Evolutionary conservation across 2,888 invertebrate genomes (phyloP), one percentile per base, ranked within the genome.

Genomic region (Hirtodrosophila cameraria): DNA sequence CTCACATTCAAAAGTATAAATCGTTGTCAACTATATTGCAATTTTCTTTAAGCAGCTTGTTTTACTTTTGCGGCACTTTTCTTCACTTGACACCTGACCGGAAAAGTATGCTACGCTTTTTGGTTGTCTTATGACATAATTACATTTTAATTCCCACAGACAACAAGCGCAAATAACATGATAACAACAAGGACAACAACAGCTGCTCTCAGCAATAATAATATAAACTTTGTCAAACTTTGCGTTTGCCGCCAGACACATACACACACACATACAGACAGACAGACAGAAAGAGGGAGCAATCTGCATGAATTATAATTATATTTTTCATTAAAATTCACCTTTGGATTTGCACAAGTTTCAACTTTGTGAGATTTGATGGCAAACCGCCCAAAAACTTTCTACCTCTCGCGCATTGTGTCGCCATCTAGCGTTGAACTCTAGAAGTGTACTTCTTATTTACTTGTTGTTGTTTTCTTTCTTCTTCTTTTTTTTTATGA

Each of bases 251-350:
- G 36, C 23, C 54, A 15, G 11, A 48, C 15, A 13, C 25, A 39
- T 39, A 53, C 31, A 48, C 33, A 43, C 42, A 25, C 15, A 16
- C 35, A 35, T 15, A 35, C 9, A 15, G 16, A 43, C 8, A 30
- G 15, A 30, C 9, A 23, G 25, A 58, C 38, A 50, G 57, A 43
- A 53, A 42, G 30, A 69, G n/a, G n/a, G n/a, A 20, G 23, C 23
- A 82, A 84, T 84, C 67, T 68, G 65, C 75, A 82, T 81, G 78
- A 86, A 86, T 81, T 80, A 84, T 84, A 86, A 84, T 82, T 86
- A 84, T 81, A 75, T 68, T 84, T 84, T 86, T 66, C 85, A 82
- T 77, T 84, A 76, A 83, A 86, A 76, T 83, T 83, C 80, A 84
- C 77, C 77, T 81, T 83, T 13, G 70, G 75, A 65, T 70, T 65